Conservation (phyloP, 2,797 vertebrate genomes). For the Masticophis lateralis region DNA sequence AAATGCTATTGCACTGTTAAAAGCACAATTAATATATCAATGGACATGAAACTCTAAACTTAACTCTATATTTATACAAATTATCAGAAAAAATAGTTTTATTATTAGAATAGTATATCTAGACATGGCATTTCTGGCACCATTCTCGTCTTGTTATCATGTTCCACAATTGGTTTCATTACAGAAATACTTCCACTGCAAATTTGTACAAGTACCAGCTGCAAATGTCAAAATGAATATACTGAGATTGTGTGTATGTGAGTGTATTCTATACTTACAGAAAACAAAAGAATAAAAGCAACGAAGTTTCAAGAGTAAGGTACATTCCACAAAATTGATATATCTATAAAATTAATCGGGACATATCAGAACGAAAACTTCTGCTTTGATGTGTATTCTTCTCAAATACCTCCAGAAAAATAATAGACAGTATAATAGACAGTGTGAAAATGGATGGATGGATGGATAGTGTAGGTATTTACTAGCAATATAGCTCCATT, state of each 20-base stretch:
- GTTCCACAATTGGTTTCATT: neutral
- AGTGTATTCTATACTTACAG: neutral
- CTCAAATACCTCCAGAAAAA: neutral
- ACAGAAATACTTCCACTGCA: neutral
- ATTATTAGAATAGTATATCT: neutral
- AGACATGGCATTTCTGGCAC: neutral
- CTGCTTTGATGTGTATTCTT: neutral
- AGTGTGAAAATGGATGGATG: neutral
- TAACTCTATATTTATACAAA: neutral
- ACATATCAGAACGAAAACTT: neutral
- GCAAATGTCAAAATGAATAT: neutral
- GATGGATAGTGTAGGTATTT: neutral
- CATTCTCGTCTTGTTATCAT: neutral
- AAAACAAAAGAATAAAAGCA: neutral
- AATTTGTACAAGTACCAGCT: neutral
- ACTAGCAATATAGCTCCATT: neutral
- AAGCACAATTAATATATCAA: neutral
- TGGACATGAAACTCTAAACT: neutral
- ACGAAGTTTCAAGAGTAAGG: neutral
- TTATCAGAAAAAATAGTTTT: neutral
- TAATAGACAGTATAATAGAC: neutral
- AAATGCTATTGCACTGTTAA: conserved; percentile 3
- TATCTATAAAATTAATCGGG: neutral
- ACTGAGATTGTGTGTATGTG: neutral
- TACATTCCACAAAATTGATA: neutral